Base-by-base conservation (phyloP, 2,113 vertebrate genomes). In the Nothobranchius kuhntae region DNA sequence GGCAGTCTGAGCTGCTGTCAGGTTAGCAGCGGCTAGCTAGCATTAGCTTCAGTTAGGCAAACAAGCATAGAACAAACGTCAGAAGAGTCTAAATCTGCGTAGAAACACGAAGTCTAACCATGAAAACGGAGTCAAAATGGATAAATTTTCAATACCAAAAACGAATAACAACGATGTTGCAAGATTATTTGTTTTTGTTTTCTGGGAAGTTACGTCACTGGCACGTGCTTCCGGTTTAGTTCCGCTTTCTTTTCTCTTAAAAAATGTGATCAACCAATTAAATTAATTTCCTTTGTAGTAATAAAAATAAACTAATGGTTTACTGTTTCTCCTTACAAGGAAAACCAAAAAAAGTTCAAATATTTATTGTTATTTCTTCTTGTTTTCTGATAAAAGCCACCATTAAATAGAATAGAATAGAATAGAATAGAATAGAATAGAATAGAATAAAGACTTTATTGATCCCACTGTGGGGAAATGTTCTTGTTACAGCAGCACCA, bases 121-220 rank as follows among this genome's bases (percentile, higher is more conserved):
- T 71, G 9, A 68, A 12, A 14, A 46, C 0, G 30, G 50, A 24
- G 1, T 12, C 2, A 7, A 38, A 3, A 1, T 0, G 5, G 1
- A 10, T 14, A 57, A 24, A 1, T 46, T 44, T 7, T 3, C 11
- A 26, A 24, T 6, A 46, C 8, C 40, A 15, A 35, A 45, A 63
- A 45, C 55, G 36, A 45, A 45, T 40, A 45, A 6, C 30, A 24
- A 11, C 56, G 45, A 53, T 61, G 71, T 51, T 0, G 66, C 65
- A 63, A 79, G 1, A 56, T 40, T 13, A 57, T 51, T 85, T 89
- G 88, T 88, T 89, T 75, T 86, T 59, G 68, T 86, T 78, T 61
- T 61, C 59, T 9, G 42, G 10, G 1, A 0, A 1, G 3, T 53
- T 61, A 81, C 88, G 86, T 81, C 24, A 44, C 0, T 0, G 1